Conservation (phyloP, 2,888 invertebrate species). For the Acanthosoma haemorrhoidale region DNA sequence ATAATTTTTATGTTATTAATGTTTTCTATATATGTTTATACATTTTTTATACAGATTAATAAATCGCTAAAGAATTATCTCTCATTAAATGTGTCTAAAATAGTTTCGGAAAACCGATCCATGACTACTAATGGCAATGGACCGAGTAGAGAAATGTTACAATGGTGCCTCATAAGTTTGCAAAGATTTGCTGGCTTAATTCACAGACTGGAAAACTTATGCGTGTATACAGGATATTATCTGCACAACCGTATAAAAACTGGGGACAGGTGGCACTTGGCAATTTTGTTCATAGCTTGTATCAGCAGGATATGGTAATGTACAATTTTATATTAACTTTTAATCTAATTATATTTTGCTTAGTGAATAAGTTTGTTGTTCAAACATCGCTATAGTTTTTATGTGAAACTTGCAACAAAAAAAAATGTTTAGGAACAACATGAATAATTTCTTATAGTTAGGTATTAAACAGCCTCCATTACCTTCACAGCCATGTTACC, state of each 20-base stretch:
- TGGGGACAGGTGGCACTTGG: conserved; percentile 13
- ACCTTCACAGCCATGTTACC: too few species aligned
- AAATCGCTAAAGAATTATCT: background rate
- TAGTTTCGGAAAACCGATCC: background rate
- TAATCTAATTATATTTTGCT: too few species aligned
- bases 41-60: background rate
- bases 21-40: background rate
- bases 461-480: too few species aligned
- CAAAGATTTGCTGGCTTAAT: conserved; percentile 11
- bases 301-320: conserved; percentile 24
- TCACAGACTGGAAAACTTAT: conserved; percentile 3
- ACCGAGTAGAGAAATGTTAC: background rate
- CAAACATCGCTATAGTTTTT: too few species aligned
- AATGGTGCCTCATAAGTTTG: conserved; percentile 8
- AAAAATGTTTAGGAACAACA: too few species aligned
- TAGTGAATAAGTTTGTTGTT: too few species aligned
- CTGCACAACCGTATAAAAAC: conserved; percentile 7
- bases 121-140: background rate
- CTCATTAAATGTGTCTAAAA: background rate
- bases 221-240: background rate
- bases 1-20: background rate
- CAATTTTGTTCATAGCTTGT: conserved; percentile 1
- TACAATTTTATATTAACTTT: background rate
- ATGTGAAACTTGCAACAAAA: too few species aligned
- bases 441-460: too few species aligned